A percentile compares a stretch with the other conserved stretches of the same genome.
These are phyloP conservation scores for Macrochelys suwanniensis DNA, from an alignment of 2,797 vertebrate species.

Conservation along the genomic window DNA sequence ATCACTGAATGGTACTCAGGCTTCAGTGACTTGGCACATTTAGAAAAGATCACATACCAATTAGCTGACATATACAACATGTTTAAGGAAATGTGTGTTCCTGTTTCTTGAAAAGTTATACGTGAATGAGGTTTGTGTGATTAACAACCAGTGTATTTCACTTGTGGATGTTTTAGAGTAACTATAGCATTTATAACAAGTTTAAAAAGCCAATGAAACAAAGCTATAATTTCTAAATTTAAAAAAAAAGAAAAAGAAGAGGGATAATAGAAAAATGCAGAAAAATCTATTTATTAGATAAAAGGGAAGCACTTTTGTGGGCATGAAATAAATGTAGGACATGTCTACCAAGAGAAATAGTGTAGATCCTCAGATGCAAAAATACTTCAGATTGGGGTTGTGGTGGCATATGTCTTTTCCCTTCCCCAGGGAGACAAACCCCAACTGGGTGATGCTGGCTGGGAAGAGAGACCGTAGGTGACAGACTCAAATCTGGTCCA, in stretches of 20 bases:
- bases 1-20: background rate
- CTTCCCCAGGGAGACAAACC: background rate
- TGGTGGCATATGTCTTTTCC: background rate
- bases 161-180: background rate
- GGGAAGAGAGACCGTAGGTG: slow-evolving; percentile 27
- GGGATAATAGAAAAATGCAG: background rate
- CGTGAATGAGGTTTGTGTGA: background rate
- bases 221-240: slow-evolving; percentile 12
- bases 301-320: background rate
- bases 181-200: background rate
- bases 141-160: background rate
- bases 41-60: slow-evolving; percentile 44
- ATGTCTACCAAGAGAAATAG: slow-evolving; percentile 37
- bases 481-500: slow-evolving; percentile 13
- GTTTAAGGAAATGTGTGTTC: slow-evolving; percentile 18
- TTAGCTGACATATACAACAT: slow-evolving; percentile 36
- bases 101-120: slow-evolving; percentile 18
- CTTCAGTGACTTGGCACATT: slow-evolving; percentile 28
- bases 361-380: background rate
- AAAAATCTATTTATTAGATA: slow-evolving; percentile 5
- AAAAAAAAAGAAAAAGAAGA: background rate
- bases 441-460: slow-evolving; percentile 21
- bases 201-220: background rate
- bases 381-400: background rate
- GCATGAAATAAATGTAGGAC: slow-evolving; percentile 6